A percentile compares a stretch with the other conserved stretches of the same genome.
Conservation (phyloP, 2,888 invertebrate genomes). For the Galeopsomyia nigrocyanea region DNA sequence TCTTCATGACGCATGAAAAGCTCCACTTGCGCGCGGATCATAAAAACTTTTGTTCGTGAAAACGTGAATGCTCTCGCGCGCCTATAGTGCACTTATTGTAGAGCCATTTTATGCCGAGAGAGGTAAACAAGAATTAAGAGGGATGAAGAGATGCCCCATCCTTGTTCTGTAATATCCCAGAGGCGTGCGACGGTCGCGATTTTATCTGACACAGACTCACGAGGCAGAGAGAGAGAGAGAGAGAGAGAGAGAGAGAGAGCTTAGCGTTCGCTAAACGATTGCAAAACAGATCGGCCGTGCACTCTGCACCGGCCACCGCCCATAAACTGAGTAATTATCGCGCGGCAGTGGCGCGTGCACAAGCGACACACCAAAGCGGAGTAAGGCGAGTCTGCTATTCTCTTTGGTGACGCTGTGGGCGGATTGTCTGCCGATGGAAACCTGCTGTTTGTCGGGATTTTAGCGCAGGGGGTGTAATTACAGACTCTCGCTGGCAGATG, state of each 20-base stretch:
- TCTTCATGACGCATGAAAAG: too few relatives aligned
- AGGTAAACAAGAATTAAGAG: too few relatives aligned
- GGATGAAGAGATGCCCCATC: slow-evolving; percentile 30
- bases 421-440: too few relatives aligned
- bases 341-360: slow-evolving; percentile 4
- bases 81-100: too few relatives aligned
- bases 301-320: neutral
- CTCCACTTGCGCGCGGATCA: too few relatives aligned
- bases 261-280: slow-evolving; percentile 23
- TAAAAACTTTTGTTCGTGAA: too few relatives aligned
- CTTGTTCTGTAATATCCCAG: slow-evolving; percentile 26
- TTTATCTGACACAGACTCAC: slow-evolving; percentile 29
- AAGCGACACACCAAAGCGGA: neutral
- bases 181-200: neutral
- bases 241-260: slow-evolving; percentile 11
- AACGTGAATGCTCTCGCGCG: too few relatives aligned
- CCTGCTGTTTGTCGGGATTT: too few relatives aligned
- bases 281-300: slow-evolving; percentile 42
- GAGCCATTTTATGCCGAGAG: too few relatives aligned
- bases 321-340: slow-evolving; percentile 52
- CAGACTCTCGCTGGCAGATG: too few relatives aligned
- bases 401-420: neutral
- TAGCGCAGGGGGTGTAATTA: too few relatives aligned
- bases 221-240: neutral
- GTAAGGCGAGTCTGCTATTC: neutral